Conservation (phyloP, 2,888 invertebrate genomes). For the Pristionchus mayeri region DNA sequence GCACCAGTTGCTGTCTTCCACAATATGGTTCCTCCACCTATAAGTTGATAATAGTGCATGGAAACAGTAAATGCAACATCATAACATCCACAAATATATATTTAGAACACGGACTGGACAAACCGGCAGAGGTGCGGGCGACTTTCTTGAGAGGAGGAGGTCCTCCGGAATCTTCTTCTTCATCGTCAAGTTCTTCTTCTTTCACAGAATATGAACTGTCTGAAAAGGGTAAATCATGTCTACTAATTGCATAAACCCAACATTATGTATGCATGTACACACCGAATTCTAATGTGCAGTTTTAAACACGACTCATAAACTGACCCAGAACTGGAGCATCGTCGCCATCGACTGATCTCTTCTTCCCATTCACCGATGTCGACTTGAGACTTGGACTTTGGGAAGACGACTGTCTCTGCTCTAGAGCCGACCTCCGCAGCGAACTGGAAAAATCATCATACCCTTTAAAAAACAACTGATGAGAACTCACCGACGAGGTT, state of each 20-base stretch:
- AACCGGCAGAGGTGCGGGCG: background rate
- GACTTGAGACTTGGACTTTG: background rate
- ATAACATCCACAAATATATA: too few relatives aligned
- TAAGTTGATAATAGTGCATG: too few relatives aligned
- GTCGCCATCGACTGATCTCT: conserved; percentile 11
- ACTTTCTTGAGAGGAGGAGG: conserved; percentile 4
- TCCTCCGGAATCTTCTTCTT: conserved; percentile 2
- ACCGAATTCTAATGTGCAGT: too few relatives aligned
- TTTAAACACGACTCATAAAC: background rate
- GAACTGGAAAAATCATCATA: conserved; percentile 2
- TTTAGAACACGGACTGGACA: too few relatives aligned
- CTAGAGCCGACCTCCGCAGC: background rate
- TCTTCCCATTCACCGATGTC: background rate
- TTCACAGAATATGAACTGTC: background rate
- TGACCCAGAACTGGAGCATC: conserved; percentile 12
- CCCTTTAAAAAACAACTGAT: too few relatives aligned
- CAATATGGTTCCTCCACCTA: background rate
- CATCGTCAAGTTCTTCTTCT: background rate
- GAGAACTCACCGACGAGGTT: background rate
- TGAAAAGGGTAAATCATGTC: background rate
- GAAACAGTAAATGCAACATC: too few relatives aligned
- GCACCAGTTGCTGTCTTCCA: conserved; percentile 23
- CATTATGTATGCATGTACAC: too few relatives aligned
- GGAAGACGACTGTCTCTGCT: background rate
- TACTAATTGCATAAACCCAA: too few relatives aligned